These are phyloP conservation scores for Hemibagrus wyckioides DNA, from an alignment of 2,113 vertebrate species.

Conservation along the genomic window DNA sequence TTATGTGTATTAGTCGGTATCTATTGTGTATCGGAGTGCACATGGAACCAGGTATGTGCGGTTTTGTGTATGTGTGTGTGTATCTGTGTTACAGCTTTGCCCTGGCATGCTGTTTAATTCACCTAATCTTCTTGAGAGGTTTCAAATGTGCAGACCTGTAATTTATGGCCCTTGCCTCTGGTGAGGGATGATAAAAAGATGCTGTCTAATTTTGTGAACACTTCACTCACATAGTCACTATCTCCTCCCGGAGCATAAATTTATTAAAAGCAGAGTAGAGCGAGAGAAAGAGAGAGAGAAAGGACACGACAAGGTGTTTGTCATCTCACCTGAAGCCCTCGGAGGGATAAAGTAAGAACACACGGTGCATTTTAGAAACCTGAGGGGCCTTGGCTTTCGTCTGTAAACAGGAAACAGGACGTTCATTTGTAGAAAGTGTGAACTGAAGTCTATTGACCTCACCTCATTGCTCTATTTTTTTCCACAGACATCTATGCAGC, in stretches of 20 bases:
- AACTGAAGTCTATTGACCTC: slow-evolving; percentile 83
- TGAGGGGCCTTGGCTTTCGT: slow-evolving; percentile 3
- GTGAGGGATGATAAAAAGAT: slow-evolving; percentile 75
- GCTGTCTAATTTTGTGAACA: slow-evolving; percentile 67
- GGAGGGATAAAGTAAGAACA: slow-evolving; percentile 44
- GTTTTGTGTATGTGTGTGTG: slow-evolving; percentile 23
- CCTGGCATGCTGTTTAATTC: slow-evolving; percentile 62
- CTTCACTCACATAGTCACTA: slow-evolving; percentile 53
- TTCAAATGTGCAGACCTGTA: slow-evolving; percentile 70
- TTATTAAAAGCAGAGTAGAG: slow-evolving; percentile 45
- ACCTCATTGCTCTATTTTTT: slow-evolving; percentile 91
- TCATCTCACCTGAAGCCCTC: slow-evolving; percentile 43
- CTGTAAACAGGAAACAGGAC: slow-evolving; percentile 42
- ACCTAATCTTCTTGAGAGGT: slow-evolving; percentile 76
- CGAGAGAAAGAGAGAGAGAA: slow-evolving; percentile 8
- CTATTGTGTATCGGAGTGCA: not conserved
- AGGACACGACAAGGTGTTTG: slow-evolving; percentile 51
- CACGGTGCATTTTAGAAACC: slow-evolving; percentile 20
- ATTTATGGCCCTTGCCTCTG: slow-evolving; percentile 67
- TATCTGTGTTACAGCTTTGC: slow-evolving; percentile 53
- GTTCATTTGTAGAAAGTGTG: slow-evolving; percentile 29
- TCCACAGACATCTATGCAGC: slow-evolving; percentile 94
- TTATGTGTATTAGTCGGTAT: not conserved
- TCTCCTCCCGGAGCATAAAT: slow-evolving; percentile 40
- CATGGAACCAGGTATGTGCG: not conserved